Base-by-base conservation (phyloP, 2,113 vertebrate species). In the Rhabdornis inornatus region DNA sequence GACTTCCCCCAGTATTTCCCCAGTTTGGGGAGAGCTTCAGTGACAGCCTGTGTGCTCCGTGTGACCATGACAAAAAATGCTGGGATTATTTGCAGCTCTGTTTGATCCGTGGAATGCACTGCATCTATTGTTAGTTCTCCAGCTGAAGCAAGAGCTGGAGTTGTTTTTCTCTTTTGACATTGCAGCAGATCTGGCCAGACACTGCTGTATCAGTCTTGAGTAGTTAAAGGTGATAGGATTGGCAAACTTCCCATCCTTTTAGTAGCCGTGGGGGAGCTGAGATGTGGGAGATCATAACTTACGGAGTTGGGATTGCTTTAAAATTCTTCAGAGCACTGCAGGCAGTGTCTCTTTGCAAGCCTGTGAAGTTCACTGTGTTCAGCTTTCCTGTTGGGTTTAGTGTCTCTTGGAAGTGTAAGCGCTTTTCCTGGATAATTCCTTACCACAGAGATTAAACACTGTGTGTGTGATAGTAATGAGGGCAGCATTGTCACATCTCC, bases 21-120 rank as follows among this genome's bases (percentile, higher is more conserved):
- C 28, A 17, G 33, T 72, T 44, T 85, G 71, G 82, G 82, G 82
- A 83, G 39, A 63, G 49, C 52, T 76, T 93, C 27, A 71, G 55
- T 74, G 85, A 61, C 55, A 70, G 81, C 56, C 65, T 65, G n/a
- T 35, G 53, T 56, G 7, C 42, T 88, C 57, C 0, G 1, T 88
- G 78, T 94, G 92, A 83, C 78, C 27, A 3, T 15, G 66, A 66
- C 1, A 8, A 86, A 95, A 95, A 90, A 92, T 44, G 85, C 82
- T 85, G 55, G 90, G 85, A 76, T 95, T 80, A 80, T 95, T 90
- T 95, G 88, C 96, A 96, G 96, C 95, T 96, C 95, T 85, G 0
- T 82, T 96, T 95, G 95, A 92, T 79, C 66, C 0, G 0, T 88
- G 95, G 95, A 96, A 96, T 96, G 90, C 75, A 35, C 85, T 44